phyloP scores from a whole-genome alignment of 2,113 vertebrate species.

The Gymnogyps californianus region DNA sequence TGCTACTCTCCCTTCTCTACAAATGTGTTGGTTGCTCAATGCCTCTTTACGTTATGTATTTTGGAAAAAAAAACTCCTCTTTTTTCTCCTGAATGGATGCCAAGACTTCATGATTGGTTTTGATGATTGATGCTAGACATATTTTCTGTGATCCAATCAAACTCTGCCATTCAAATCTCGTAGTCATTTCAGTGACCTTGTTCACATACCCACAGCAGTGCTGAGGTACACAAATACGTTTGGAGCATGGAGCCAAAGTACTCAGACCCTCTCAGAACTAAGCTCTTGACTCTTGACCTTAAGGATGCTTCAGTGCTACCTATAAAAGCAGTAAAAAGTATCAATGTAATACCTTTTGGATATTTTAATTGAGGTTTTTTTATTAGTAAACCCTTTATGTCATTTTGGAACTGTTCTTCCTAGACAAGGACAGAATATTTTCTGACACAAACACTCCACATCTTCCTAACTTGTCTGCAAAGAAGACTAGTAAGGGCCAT shows the following conservation, averaged over 20 bases:
- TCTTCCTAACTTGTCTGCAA: background rate
- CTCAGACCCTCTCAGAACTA: background rate
- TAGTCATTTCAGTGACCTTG: background rate
- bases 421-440: background rate
- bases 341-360: background rate
- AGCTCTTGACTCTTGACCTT: background rate
- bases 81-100: background rate
- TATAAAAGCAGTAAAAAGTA: background rate
- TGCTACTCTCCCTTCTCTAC: background rate
- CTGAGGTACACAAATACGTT: background rate
- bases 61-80: background rate
- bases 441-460: background rate
- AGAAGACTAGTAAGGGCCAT: background rate
- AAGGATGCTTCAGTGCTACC: background rate
- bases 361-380: background rate
- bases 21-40: background rate
- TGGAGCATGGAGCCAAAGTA: background rate
- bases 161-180: background rate
- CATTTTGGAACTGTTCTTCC: background rate
- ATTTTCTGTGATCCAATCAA: background rate
- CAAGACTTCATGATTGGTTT: background rate
- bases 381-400: background rate
- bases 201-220: background rate
- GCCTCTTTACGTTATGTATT: background rate
- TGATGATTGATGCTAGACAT: background rate